Percentiles rank a stretch among this genome's conserved stretches.
These are phyloP conservation scores for Callithrix jacchus DNA, from an alignment of 2,113 vertebrate genomes.

Conservation along the genomic window DNA sequence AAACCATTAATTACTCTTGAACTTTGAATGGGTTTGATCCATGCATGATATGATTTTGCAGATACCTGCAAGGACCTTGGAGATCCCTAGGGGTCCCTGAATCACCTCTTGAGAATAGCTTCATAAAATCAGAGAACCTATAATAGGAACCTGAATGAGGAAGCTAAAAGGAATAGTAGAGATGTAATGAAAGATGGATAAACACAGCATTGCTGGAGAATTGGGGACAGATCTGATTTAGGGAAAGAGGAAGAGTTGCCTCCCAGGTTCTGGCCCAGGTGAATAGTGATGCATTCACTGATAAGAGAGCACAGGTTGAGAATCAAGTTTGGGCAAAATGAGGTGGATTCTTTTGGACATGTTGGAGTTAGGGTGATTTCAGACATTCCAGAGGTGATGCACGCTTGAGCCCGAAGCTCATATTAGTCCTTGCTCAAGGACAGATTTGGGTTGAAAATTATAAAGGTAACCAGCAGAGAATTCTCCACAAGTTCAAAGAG, in stretches of 20 bases:
- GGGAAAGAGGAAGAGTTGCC: neutral
- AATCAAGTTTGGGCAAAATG: neutral
- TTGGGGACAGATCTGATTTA: neutral
- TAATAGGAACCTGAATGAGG: neutral
- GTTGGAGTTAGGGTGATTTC: neutral
- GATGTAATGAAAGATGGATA: neutral
- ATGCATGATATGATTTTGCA: no score
- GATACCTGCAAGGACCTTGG: neutral
- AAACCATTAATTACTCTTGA: neutral
- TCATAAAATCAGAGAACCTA: neutral
- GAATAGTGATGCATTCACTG: neutral
- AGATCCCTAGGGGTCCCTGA: neutral
- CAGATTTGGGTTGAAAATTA: neutral
- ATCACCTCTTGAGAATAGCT: neutral
- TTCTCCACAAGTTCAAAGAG: neutral
- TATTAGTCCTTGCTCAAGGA: neutral
- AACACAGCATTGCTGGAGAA: accelerated
- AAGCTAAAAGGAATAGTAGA: neutral
- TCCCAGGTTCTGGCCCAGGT: no score
- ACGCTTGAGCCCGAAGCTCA: neutral
- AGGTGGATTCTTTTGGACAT: neutral
- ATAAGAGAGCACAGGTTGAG: neutral
- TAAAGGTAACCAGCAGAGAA: neutral
- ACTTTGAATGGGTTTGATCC: neutral
- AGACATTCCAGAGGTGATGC: neutral